Evolutionary conservation across 2,797 vertebrate species (phyloP).

Genomic region (Fistularia commersonii): DNA sequence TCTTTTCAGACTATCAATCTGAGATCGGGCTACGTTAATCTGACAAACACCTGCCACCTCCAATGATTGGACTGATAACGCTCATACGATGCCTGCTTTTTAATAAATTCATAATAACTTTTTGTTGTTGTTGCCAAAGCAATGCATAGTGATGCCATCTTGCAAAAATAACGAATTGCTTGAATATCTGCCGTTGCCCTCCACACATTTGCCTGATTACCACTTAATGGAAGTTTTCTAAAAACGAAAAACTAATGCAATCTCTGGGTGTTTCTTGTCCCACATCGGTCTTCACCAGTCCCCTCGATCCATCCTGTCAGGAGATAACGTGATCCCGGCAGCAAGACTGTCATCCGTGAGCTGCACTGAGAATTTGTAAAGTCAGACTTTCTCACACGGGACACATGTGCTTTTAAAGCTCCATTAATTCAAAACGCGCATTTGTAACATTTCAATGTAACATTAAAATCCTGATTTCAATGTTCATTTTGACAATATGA

Average conservation of each 20-base stretch:
- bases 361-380: conserved; percentile 60
- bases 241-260: too few species aligned
- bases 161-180: too few species aligned
- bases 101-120: too few species aligned
- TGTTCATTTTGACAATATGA: too few species aligned
- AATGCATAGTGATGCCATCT: too few species aligned
- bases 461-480: too few species aligned
- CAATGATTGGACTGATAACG: neutral
- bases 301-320: too few species aligned
- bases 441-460: neutral
- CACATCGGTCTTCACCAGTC: conserved; percentile 16
- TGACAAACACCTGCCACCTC: neutral
- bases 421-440: neutral
- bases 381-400: conserved; percentile 69
- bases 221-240: too few species aligned
- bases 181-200: too few species aligned
- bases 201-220: too few species aligned
- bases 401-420: neutral
- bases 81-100: too few species aligned
- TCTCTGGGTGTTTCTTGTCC: conserved; percentile 22
- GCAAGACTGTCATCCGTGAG: conserved; percentile 52
- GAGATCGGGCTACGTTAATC: neutral
- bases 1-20: neutral
- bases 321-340: neutral
- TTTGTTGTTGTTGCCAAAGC: too few species aligned